phyloP scores from a whole-genome alignment of 1,140 invertebrate genomes.

The Oscheius sp. region DNA sequence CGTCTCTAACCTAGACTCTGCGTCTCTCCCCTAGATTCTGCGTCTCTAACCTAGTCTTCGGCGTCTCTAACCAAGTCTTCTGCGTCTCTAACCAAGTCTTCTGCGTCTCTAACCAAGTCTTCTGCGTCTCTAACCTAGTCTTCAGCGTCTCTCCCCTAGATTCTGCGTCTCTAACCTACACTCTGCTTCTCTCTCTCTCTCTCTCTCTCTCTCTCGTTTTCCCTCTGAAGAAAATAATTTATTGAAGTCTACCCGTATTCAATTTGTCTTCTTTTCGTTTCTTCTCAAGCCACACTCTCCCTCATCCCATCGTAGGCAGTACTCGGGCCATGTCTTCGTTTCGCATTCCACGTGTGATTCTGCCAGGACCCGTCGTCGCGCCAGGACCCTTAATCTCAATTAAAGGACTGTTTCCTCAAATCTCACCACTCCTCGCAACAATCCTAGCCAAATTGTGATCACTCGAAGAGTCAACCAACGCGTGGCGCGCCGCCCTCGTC shows the following conservation, averaged over 20 bases:
- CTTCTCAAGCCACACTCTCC: neutral
- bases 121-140: neutral
- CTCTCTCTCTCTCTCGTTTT: neutral
- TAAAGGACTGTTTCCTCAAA: no score
- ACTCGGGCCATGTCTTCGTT: neutral
- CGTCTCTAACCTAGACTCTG: no score
- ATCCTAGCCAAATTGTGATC: conserved; percentile 31
- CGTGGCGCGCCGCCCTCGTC: conserved; percentile 9
- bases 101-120: neutral
- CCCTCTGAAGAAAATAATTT: no score
- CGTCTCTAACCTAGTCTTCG: no score
- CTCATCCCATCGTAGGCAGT: neutral
- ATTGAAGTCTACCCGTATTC: neutral
- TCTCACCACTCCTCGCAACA: neutral
- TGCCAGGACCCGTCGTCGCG: neutral
- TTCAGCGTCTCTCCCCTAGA: neutral
- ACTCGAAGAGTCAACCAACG: conserved; percentile 27
- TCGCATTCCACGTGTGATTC: conserved; percentile 1
- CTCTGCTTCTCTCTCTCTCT: neutral
- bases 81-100: no score
- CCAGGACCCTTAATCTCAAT: neutral
- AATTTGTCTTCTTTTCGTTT: neutral
- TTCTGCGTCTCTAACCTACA: neutral
- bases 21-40: no score
- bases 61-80: no score